Evolutionary conservation across 2,888 invertebrate species (phyloP).

Genomic region (Parascotia fuliginaria): DNA sequence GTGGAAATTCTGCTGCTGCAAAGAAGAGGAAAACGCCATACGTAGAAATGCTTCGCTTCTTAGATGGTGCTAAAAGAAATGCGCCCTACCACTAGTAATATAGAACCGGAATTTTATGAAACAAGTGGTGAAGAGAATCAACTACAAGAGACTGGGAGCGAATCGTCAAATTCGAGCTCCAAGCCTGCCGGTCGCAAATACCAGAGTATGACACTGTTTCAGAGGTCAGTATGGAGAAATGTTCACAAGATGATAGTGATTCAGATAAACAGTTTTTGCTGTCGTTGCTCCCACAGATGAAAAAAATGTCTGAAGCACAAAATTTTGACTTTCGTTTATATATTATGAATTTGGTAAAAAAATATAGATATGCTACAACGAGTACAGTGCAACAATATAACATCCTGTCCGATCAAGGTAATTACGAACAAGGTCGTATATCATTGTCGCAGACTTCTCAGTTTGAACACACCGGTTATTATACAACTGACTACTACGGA

Average conservation of each 20-base stretch:
- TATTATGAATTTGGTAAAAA: constrained; percentile 26
- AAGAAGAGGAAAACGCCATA: constrained; percentile 18
- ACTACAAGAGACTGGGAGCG: constrained; percentile 16
- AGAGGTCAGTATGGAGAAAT: constrained; percentile 15
- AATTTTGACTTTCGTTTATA: constrained; percentile 25
- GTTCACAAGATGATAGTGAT: constrained; percentile 16
- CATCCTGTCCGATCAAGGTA: constrained; percentile 14
- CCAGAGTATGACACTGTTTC: constrained; percentile 12
- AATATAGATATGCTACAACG: constrained; percentile 22
- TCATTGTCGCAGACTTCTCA: constrained; percentile 21
- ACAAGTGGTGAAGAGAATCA: constrained; percentile 19
- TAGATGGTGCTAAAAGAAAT: constrained; percentile 14
- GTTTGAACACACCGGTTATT: constrained; percentile 9
- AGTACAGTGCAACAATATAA: constrained; percentile 18
- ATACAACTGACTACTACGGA: constrained; percentile 24
- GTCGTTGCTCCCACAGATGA: background rate
- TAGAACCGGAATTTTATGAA: constrained; percentile 12
- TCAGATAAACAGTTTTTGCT: background rate
- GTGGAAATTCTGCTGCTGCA: constrained; percentile 16
- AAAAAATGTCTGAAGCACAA: constrained; percentile 15
- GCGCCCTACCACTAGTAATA: constrained; percentile 17
- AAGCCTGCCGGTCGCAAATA: constrained; percentile 7
- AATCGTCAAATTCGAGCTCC: constrained; percentile 8
- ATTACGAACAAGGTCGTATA: constrained; percentile 15
- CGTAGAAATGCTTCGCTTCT: constrained; percentile 15